Percentiles rank a stretch among this genome's conserved stretches.
These are phyloP conservation scores for Noctuana brunneofusca DNA, from an alignment of 2,888 invertebrate genomes.

Conservation along the genomic window DNA sequence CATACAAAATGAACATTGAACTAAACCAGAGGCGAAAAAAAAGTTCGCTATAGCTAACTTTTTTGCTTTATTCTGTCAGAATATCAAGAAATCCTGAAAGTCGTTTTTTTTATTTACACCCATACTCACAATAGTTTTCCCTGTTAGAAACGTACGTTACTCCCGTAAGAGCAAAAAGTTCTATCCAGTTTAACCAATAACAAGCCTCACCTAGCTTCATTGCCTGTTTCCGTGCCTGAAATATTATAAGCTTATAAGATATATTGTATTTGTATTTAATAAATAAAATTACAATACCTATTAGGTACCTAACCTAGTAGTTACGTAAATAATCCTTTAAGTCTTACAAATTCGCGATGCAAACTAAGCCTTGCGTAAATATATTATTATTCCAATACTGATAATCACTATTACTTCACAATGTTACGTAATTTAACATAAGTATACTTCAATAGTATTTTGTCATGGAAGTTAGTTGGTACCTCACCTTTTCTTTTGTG, in stretches of 20 bases:
- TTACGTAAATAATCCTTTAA: too few species aligned
- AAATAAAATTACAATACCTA: too few species aligned
- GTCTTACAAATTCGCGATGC: too few species aligned
- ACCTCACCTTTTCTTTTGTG: constrained; percentile 68
- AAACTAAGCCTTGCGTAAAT: too few species aligned
- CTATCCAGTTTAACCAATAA: constrained; percentile 92
- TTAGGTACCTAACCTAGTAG: too few species aligned
- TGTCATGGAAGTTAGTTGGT: not conserved
- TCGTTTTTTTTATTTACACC: not conserved
- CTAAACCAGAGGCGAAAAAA: too few species aligned
- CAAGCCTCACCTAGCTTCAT: constrained; percentile 86
- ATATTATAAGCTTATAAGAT: constrained; percentile 39
- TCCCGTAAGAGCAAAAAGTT: constrained; percentile 93
- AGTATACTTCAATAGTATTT: not conserved
- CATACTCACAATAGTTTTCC: constrained; percentile 95
- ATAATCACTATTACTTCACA: too few species aligned
- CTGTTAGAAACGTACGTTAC: constrained; percentile 96
- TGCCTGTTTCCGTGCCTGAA: constrained; percentile 78
- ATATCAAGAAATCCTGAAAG: too few species aligned
- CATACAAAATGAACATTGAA: too few species aligned
- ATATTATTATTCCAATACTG: too few species aligned
- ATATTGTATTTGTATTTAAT: not conserved
- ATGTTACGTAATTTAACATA: not conserved
- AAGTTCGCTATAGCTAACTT: too few species aligned
- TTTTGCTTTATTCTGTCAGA: too few species aligned